Percentiles rank a stretch among this genome's conserved stretches.
These are phyloP conservation scores for Rostratula benghalensis DNA, from an alignment of 2,113 vertebrate genomes.

Conservation along the genomic window DNA sequence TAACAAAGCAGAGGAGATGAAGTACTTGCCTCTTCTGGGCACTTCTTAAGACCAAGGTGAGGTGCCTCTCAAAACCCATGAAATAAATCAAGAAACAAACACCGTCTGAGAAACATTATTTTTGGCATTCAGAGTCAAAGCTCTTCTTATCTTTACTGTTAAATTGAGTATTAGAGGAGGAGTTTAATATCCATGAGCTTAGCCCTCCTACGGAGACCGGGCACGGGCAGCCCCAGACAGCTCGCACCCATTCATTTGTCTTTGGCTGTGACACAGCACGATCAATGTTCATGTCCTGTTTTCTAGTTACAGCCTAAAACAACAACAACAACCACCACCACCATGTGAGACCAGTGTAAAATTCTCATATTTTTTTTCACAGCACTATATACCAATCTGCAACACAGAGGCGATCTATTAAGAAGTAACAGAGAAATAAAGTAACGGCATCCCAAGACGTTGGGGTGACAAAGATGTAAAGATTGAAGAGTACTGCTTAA, in stretches of 20 bases:
- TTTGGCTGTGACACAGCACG: background rate
- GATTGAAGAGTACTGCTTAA: background rate
- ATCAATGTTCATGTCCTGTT: rapidly evolving
- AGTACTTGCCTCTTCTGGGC: background rate
- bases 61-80: background rate
- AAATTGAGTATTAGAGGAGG: background rate
- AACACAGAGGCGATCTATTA: background rate
- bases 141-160: background rate
- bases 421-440: background rate
- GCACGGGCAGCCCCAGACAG: background rate
- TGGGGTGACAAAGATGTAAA: background rate
- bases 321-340: background rate
- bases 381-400: background rate
- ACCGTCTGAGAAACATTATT: background rate
- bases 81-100: background rate
- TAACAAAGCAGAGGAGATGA: background rate
- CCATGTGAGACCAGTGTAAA: background rate
- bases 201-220: background rate
- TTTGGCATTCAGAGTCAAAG: background rate
- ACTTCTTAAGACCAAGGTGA: background rate
- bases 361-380: background rate
- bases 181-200: background rate
- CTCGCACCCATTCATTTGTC: rapidly evolving
- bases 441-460: background rate
- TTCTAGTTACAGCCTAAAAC: background rate